Base-by-base conservation (phyloP, 2,888 invertebrate genomes). In the Campopleginae sp. region DNA sequence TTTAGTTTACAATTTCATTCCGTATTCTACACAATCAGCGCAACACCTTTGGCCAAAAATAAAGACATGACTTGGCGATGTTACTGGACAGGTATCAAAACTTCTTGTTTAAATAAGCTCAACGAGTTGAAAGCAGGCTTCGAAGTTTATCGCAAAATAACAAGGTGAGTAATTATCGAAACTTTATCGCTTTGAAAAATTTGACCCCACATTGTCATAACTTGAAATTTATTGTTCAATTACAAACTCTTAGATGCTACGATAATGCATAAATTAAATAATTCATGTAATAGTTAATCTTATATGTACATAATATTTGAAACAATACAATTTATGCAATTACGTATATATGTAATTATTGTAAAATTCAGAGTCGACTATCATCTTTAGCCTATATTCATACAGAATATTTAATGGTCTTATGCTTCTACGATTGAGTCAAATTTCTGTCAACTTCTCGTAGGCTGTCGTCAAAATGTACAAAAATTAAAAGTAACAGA, bases 271-370 rank as follows among this genome's bases (percentile, higher is more conserved):
- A 74, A 85, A 82, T 82, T 81, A 84, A 84, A 81, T 81, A 74
- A 46, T 65, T 51, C 38, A 71, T 27, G 75, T 54, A 42, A 48
- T 82, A 71, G 33, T 80, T 80, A 84, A 65, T 76, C 63, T 66
- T 85, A 82, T 85, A 85, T 85, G 74, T 85, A 79, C 82, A 85
- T 61, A 75, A 76, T 71, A 65, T 48, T 77, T n/a, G 65, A 79
- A 84, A 74, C n/a, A 44, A 23, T 5, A 76, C 51, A 66, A 71
- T 75, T 82, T 65, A 51, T 68, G 54, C 81, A 68, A 74, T 51
- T 42, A 63, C 48, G 38, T 46, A 33, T 33, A 7, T 46, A 1
- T 75, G 19, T n/a, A 19, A 5, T 54, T 27, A 68, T 68, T 7
- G 31, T 6, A 5, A 54, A 48, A 54, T 27, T 12, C 33, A 27